These are phyloP conservation scores for Cygnus buccinator DNA, from an alignment of 2,113 vertebrate genomes.

Conservation along the genomic window DNA sequence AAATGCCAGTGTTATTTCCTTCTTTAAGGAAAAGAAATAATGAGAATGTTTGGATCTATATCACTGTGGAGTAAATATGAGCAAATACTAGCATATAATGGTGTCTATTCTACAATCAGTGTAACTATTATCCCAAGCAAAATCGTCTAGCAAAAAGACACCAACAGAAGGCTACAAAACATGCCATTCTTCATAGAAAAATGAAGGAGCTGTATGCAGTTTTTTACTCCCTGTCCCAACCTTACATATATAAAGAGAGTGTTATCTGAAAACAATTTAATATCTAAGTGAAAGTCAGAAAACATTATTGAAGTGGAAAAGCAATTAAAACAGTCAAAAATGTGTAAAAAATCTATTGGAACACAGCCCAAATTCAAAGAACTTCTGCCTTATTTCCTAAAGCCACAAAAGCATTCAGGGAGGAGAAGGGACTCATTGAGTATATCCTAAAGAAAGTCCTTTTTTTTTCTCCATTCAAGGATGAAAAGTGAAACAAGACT, in stretches of 20 bases:
- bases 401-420: not conserved
- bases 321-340: not conserved
- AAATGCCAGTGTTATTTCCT: constrained; percentile 4
- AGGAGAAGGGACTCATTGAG: constrained; percentile 43
- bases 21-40: not conserved
- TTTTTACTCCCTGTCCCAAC: not conserved
- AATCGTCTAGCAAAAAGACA: not conserved
- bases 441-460: not conserved
- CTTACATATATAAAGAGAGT: not conserved
- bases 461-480: not conserved
- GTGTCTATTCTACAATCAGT: not conserved
- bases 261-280: not conserved
- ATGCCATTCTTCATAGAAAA: not conserved
- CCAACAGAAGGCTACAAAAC: not conserved
- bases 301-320: not conserved
- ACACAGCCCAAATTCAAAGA: constrained; percentile 31
- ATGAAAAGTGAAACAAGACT: constrained; percentile 28
- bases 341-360: constrained; percentile 28
- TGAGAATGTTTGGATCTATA: not conserved
- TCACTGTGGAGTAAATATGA: not conserved
- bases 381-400: constrained; percentile 35
- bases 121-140: not conserved
- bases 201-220: not conserved
- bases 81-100: not conserved
- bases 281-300: constrained; percentile 1